Evolutionary conservation across 2,888 invertebrate species (phyloP).

Genomic region (Ormia ochracea): DNA sequence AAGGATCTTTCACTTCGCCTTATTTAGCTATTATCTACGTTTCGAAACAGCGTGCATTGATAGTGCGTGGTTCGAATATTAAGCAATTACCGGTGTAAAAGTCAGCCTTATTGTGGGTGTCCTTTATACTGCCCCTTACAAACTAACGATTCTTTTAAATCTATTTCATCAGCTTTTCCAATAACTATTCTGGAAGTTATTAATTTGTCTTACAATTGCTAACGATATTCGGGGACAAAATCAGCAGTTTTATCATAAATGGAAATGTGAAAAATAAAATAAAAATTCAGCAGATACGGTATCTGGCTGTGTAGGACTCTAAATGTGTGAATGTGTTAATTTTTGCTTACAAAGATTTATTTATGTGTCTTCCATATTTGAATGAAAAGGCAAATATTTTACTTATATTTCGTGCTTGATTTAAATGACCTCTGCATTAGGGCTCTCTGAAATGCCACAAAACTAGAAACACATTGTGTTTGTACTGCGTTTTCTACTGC

Average conservation of each 20-base stretch:
- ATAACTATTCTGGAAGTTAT: no score
- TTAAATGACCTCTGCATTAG: background rate
- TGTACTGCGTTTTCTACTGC: background rate
- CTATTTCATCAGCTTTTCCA: background rate
- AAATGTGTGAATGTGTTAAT: background rate
- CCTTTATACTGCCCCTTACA: no score
- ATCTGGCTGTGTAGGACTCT: background rate
- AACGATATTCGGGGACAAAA: background rate
- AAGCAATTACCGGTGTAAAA: no score
- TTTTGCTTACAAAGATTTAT: conserved; percentile 5
- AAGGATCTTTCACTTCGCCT: no score
- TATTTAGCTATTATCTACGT: no score
- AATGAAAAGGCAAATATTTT: background rate
- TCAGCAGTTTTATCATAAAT: conserved; percentile 7
- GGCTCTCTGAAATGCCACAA: background rate
- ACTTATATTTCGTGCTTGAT: background rate
- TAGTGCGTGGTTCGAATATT: no score
- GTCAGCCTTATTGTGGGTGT: no score
- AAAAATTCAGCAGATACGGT: background rate
- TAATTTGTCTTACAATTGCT: background rate
- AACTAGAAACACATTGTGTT: background rate
- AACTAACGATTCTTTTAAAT: no score
- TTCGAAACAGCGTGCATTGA: no score
- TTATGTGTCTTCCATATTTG: conserved; percentile 14
- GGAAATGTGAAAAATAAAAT: background rate